Evolutionary conservation across 1,140 invertebrate genomes (phyloP), one percentile per base, ranked within the genome.

Genomic region (Apocrypta bakeri): DNA sequence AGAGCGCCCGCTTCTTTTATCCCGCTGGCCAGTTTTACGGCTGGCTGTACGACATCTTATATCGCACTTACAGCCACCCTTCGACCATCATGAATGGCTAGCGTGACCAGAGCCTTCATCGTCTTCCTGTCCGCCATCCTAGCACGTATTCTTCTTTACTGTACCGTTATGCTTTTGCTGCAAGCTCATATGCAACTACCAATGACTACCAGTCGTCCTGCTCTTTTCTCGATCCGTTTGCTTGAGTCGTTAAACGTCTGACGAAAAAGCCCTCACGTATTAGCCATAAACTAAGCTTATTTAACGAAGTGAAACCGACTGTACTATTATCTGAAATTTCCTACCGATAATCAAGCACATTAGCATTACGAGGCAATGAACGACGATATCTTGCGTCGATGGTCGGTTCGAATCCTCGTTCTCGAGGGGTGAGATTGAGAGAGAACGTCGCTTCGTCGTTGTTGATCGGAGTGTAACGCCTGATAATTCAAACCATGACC

Each of bases 401-500:
- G 1, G 79, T 76, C 83, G 84, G 2, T 85, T 77, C 86, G 72
- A 4, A n/a, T 56, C 6, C 17, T 56, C 40, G 7, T 1, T 14
- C 7, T 14, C 7, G 40, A 14, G 1, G 40, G 7, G 40, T 17
- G 42, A 14, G 42, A 80, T 83, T 85, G 82, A 81, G 81, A 66
- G 76, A 6, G 83, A 85, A 85, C 84, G 77, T 84, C 83, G 85
- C n/a, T n/a, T n/a, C 85, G 85, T 85, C 88, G 83, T 89, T 90
- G 89, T 91, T 90, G 90, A 91, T 91, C 87, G 90, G 88, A 90
- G 88, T 90, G 90, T 91, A 89, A 91, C 87, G 86, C 84, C 85
- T 90, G 90, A 91, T 91, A 91, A 90, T 88, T 89, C 85, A 86
- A 88, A 88, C 83, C 83, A 84, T 89, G 87, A 83, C 83, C 85